Evolutionary conservation across 2,888 invertebrate genomes (phyloP).

Genomic region (Blastobasis adustella): DNA sequence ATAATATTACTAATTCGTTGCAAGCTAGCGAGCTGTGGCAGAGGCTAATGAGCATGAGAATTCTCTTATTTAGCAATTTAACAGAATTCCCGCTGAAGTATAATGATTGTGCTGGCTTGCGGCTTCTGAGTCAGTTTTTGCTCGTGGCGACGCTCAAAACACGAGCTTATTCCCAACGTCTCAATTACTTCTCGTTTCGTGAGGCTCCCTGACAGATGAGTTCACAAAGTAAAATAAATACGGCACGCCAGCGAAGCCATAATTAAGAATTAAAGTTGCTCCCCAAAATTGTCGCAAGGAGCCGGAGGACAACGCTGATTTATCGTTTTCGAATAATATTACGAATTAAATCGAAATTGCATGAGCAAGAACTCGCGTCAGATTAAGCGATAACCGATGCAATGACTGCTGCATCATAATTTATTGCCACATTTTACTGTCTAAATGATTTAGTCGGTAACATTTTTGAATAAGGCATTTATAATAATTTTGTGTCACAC

Average conservation of each 20-base stretch:
- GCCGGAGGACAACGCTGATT: slow-evolving; percentile 46
- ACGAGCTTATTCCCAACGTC: slow-evolving; percentile 27
- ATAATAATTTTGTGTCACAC: too few relatives aligned
- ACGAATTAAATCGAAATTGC: slow-evolving; percentile 51
- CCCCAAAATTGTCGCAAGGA: slow-evolving; percentile 51
- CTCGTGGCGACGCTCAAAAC: too few relatives aligned
- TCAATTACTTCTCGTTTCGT: slow-evolving; percentile 51
- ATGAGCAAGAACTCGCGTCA: slow-evolving; percentile 37
- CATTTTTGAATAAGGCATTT: too few relatives aligned
- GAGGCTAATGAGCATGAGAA: too few relatives aligned
- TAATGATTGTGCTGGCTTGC: too few relatives aligned
- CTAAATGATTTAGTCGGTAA: background rate
- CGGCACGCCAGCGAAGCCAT: slow-evolving; percentile 46
- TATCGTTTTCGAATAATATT: slow-evolving; percentile 49
- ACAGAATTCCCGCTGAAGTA: too few relatives aligned
- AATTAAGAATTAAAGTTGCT: slow-evolving; percentile 65
- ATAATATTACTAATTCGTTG: background rate
- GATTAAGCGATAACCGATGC: slow-evolving; percentile 41
- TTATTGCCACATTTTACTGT: slow-evolving; percentile 19
- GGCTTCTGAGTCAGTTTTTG: too few relatives aligned
- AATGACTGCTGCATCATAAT: slow-evolving; percentile 25
- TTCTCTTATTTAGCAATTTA: too few relatives aligned
- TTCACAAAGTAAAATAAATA: slow-evolving; percentile 58
- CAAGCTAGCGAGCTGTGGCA: background rate
- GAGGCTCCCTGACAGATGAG: slow-evolving; percentile 34